A percentile compares a stretch with the other conserved stretches of the same genome.
Evolutionary conservation across 1,140 invertebrate genomes (phyloP).

Genomic region (Drosophila yakuba): DNA sequence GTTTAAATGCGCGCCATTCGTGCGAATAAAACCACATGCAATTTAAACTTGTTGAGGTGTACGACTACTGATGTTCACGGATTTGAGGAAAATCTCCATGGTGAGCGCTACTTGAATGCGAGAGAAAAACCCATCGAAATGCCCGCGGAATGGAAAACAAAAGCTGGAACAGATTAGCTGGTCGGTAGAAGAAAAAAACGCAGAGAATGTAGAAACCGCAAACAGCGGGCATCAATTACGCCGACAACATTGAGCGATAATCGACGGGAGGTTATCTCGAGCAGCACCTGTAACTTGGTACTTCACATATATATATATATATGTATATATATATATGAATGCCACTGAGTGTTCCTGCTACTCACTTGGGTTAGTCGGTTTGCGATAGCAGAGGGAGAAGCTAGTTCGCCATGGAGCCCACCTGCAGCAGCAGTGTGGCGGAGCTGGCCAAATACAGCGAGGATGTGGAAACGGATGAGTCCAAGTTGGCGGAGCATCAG

Average conservation of each 20-base stretch:
- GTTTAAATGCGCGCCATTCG: background rate
- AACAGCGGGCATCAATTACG: slow-evolving; percentile 40
- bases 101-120: slow-evolving; percentile 3
- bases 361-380: slow-evolving; percentile 25
- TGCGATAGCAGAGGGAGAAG: slow-evolving; percentile 4
- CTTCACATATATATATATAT: too few relatives aligned
- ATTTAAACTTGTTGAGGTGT: background rate
- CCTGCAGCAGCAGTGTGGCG: slow-evolving; percentile 24
- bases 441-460: slow-evolving; percentile 5
- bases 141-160: slow-evolving; percentile 16
- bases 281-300: slow-evolving; percentile 18
- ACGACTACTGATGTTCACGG: background rate
- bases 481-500: slow-evolving; percentile 23
- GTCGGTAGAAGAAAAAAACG: background rate
- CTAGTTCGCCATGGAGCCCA: slow-evolving; percentile 19
- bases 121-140: slow-evolving; percentile 18
- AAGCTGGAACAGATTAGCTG: slow-evolving; percentile 40
- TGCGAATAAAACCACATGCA: background rate
- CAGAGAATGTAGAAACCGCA: slow-evolving; percentile 15
- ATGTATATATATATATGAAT: too few relatives aligned
- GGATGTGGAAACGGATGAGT: slow-evolving; percentile 7
- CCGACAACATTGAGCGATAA: slow-evolving; percentile 52
- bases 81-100: slow-evolving; percentile 7
- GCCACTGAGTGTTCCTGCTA: background rate
- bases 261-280: slow-evolving; percentile 48